Evolutionary conservation across 2,888 invertebrate species (phyloP).

Genomic region (Meteorus colon): DNA sequence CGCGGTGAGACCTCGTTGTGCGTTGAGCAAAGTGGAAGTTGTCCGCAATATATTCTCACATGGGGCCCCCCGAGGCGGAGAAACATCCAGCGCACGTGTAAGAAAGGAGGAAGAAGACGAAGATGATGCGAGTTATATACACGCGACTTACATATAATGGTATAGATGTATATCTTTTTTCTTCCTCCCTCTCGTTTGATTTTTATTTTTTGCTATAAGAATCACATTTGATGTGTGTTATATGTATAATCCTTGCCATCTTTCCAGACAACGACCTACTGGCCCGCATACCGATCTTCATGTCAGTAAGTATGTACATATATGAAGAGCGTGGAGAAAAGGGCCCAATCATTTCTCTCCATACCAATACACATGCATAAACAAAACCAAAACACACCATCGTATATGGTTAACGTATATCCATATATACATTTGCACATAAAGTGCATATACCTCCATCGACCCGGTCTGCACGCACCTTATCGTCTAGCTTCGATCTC

Average conservation of each 20-base stretch:
- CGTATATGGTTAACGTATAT: not conserved
- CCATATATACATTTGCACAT: slow-evolving; percentile 21
- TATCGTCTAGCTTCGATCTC: slow-evolving; percentile 54
- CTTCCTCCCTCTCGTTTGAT: slow-evolving; percentile 29
- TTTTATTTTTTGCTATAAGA: slow-evolving; percentile 1
- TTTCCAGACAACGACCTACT: slow-evolving; percentile 62
- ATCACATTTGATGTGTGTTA: slow-evolving; percentile 2
- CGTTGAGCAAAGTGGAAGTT: slow-evolving; percentile 35
- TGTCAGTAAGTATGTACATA: slow-evolving; percentile 16
- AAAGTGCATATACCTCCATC: slow-evolving; percentile 43
- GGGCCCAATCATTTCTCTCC: slow-evolving; percentile 31
- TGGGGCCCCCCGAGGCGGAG: slow-evolving; percentile 11
- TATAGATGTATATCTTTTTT: slow-evolving; percentile 43
- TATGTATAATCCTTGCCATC: not conserved
- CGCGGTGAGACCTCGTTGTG: slow-evolving; percentile 33
- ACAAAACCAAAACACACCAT: not conserved
- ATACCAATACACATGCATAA: slow-evolving; percentile 30
- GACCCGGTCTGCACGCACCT: slow-evolving; percentile 52
- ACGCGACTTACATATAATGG: slow-evolving; percentile 19
- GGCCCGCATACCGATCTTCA: slow-evolving; percentile 64
- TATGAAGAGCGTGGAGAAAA: slow-evolving; percentile 27
- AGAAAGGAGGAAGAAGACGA: slow-evolving; percentile 13
- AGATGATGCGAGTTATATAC: slow-evolving; percentile 26
- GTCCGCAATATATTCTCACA: slow-evolving; percentile 35
- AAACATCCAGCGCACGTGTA: slow-evolving; percentile 22